A percentile compares a stretch with the other conserved stretches of the same genome.
Conservation (phyloP, 2,797 vertebrate species). For the Hybognathus amarus region DNA sequence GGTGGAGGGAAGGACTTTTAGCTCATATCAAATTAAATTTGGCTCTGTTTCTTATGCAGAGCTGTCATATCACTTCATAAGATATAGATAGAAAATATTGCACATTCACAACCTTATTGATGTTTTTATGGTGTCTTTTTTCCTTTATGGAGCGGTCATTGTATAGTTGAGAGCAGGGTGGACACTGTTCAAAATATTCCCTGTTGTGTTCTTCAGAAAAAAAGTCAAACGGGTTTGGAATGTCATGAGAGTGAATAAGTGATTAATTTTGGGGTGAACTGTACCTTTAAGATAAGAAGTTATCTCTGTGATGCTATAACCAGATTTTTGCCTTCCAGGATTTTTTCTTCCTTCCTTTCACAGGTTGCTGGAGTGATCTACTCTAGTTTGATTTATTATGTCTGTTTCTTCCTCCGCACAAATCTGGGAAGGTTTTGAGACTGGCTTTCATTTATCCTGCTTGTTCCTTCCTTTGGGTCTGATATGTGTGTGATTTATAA, state of each 20-base stretch:
- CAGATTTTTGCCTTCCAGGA: neutral
- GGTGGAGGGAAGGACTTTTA: neutral
- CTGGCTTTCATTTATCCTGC: conserved; percentile 60
- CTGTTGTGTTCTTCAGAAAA: neutral
- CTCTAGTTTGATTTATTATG: conserved; percentile 40
- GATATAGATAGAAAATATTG: neutral
- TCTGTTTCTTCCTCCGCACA: conserved; percentile 24
- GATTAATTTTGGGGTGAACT: neutral
- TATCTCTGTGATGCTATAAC: neutral
- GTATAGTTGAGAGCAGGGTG: neutral
- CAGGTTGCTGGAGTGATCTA: conserved; percentile 9
- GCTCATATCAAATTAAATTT: neutral
- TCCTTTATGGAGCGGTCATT: neutral
- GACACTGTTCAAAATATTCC: neutral
- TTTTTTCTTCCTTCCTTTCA: conserved; percentile 15
- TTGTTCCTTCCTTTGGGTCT: conserved; percentile 11
- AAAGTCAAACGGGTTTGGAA: neutral
- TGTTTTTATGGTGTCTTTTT: neutral
- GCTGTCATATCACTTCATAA: neutral
- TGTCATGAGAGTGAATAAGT: neutral
- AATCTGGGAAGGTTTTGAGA: conserved; percentile 51
- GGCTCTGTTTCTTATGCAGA: neutral
- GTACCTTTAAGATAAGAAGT: neutral
- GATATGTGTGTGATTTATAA: conserved; percentile 52
- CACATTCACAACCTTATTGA: neutral